A percentile compares a stretch with the other conserved stretches of the same genome.
These are phyloP conservation scores for Anthonomus grandis DNA, from an alignment of 1,140 invertebrate species.

Conservation along the genomic window DNA sequence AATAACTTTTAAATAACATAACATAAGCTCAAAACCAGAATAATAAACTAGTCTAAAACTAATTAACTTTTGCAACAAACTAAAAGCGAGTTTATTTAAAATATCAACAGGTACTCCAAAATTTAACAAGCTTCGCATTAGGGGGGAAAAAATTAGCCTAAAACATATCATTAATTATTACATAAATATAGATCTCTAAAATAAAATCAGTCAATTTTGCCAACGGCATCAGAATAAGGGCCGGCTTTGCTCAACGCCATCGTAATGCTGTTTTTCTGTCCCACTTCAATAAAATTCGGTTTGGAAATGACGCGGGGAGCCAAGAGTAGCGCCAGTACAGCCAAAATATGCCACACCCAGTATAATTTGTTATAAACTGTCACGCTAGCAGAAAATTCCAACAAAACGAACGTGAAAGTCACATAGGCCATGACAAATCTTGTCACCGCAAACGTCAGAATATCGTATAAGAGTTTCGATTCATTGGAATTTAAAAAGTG, in stretches of 20 bases:
- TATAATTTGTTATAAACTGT: slow-evolving; percentile 51
- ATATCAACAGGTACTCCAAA: no score
- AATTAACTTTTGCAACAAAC: no score
- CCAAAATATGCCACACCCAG: slow-evolving; percentile 52
- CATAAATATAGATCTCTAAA: no score
- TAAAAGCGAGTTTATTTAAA: no score
- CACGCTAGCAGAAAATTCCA: slow-evolving; percentile 63
- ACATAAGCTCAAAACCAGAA: no score
- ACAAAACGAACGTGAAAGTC: slow-evolving; percentile 84
- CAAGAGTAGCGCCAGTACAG: slow-evolving; percentile 43
- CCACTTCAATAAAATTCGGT: slow-evolving; percentile 6
- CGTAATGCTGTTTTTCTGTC: slow-evolving; percentile 24
- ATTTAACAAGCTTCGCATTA: no score
- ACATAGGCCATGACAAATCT: slow-evolving; percentile 80
- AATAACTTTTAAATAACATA: no score
- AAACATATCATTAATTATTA: background rate
- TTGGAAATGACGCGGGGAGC: slow-evolving; percentile 44
- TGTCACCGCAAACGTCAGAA: slow-evolving; percentile 73
- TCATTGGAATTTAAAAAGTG: slow-evolving; percentile 65
- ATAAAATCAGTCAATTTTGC: slow-evolving; percentile 28
- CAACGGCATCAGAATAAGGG: slow-evolving; percentile 27
- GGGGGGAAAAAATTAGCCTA: no score
- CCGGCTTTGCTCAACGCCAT: slow-evolving; percentile 27
- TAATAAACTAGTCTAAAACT: no score
- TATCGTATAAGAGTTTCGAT: slow-evolving; percentile 71